A percentile compares a stretch with the other conserved stretches of the same genome.
These are phyloP conservation scores for Papilio aristodemus DNA, from an alignment of 1,140 invertebrate species.

Conservation along the genomic window DNA sequence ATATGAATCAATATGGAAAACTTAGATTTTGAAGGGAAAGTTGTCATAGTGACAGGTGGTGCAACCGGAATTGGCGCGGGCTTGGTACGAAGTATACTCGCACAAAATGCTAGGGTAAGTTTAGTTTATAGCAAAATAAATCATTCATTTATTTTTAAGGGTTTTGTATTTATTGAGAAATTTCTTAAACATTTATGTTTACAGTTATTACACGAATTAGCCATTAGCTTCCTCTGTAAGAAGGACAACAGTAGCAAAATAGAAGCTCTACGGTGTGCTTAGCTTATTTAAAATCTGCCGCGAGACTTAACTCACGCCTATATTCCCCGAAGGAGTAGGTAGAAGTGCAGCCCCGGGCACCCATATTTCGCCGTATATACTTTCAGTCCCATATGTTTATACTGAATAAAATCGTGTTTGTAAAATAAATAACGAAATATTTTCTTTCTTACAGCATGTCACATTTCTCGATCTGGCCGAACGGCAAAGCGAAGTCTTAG, in stretches of 20 bases:
- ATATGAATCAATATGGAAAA: slow-evolving; percentile 6
- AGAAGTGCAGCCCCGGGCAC: too few species aligned
- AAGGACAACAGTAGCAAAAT: too few species aligned
- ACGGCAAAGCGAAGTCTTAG: slow-evolving; percentile 57
- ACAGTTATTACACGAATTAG: too few species aligned
- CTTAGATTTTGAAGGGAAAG: slow-evolving; percentile 58
- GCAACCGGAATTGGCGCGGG: slow-evolving; percentile 65
- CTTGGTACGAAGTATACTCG: slow-evolving; percentile 51
- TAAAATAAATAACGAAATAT: slow-evolving; percentile 35
- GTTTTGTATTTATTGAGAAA: slow-evolving; percentile 14
- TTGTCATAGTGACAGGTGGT: slow-evolving; percentile 68
- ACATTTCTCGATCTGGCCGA: slow-evolving; percentile 66
- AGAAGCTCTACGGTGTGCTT: too few species aligned
- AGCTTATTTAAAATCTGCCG: too few species aligned
- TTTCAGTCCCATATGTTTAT: too few species aligned
- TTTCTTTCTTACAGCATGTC: slow-evolving; percentile 60
- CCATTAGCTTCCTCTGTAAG: not conserved
- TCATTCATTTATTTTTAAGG: too few species aligned
- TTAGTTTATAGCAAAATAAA: not conserved
- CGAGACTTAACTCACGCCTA: too few species aligned
- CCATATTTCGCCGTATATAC: too few species aligned
- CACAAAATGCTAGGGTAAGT: slow-evolving; percentile 64
- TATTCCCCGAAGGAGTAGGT: too few species aligned
- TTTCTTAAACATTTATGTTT: too few species aligned
- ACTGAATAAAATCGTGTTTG: not conserved